Evolutionary conservation across 2,888 invertebrate genomes (phyloP), one percentile per base, ranked within the genome.

Genomic region (Pristionchus exspectatus): DNA sequence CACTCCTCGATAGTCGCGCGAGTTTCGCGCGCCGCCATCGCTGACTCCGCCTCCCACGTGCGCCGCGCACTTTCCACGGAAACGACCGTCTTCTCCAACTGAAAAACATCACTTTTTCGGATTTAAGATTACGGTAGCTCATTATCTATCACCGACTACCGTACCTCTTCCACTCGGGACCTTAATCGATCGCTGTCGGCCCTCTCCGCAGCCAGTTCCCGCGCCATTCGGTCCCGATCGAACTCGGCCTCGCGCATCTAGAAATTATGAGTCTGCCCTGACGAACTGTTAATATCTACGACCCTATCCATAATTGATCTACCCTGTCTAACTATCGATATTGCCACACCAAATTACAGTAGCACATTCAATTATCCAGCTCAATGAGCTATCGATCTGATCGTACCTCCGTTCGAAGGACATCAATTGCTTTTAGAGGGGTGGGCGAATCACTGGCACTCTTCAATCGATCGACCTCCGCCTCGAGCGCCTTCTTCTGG

Each of bases 391-490:
- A 50, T 12, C 44, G 10, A 12, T 12, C 9, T n/a, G 1, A 66
- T 27, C 24, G 44, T 87, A 87, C 87, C 38, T 33, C 30, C 69
- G 59, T 87, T 0, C 50, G 27, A 44, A 87, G 3, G 1, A 69
- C 87, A 50, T 66, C 69, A 0, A 69, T n/a, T 1, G 27, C 69
- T 38, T 69, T 66, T 16, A 87, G 27, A 0, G 87, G 44, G 2
- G 44, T 2, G 4, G 66, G 18, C 16, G 27, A 7, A 0, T 87
- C 44, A 3, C 27, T 21, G n/a, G 21, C 33, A 10, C 59, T 87
- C 87, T 87, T 87, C 69, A 69, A 16, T 50, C 54, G 38, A 18
- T 87, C 87, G n/a, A 87, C n/a, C 69, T 69, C 69, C 66, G 63
- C 87, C 50, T 87, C 87, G 4, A 87, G 50, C 12, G n/a, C 27